phyloP scores from a whole-genome alignment of 2,113 vertebrate genomes.

The Cavia porcellus region DNA sequence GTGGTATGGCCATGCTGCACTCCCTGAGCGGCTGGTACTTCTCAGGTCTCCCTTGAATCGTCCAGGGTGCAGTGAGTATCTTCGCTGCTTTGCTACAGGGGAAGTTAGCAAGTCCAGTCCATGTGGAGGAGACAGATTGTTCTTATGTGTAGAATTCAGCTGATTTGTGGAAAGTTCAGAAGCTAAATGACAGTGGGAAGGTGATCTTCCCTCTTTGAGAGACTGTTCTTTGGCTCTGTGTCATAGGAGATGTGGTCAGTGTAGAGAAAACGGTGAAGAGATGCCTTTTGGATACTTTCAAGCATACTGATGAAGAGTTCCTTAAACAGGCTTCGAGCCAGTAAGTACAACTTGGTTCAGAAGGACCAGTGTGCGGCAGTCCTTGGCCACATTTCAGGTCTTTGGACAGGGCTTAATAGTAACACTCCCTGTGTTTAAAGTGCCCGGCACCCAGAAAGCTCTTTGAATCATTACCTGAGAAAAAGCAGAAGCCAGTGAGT shows the following conservation, averaged over 20 bases:
- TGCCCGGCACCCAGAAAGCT: not conserved
- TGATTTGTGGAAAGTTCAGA: not conserved
- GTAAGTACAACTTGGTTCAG: conserved; percentile 87
- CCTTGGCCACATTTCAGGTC: rapidly evolving
- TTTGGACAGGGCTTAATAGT: not conserved
- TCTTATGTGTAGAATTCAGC: not conserved
- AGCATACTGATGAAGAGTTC: conserved; percentile 97
- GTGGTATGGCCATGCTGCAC: not conserved
- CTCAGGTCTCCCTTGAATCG: not conserved
- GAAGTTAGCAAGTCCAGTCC: not conserved
- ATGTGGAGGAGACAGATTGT: not conserved
- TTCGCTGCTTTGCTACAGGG: not conserved
- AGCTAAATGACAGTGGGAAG: not conserved
- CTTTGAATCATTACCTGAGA: not conserved
- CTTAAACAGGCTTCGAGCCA: conserved; percentile 98
- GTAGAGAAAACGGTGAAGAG: conserved; percentile 95
- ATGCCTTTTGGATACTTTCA: conserved; percentile 96
- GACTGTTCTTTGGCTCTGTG: conserved; percentile 22
- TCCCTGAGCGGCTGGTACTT: not conserved
- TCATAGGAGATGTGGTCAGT: conserved; percentile 91
- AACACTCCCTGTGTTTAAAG: not conserved
- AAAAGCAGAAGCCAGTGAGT: not conserved
- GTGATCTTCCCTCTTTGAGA: not conserved
- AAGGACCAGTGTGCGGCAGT: not conserved
- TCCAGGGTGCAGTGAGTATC: not conserved